Conservation (phyloP, 1,140 invertebrate species). For the Drosophila repletoides region DNA sequence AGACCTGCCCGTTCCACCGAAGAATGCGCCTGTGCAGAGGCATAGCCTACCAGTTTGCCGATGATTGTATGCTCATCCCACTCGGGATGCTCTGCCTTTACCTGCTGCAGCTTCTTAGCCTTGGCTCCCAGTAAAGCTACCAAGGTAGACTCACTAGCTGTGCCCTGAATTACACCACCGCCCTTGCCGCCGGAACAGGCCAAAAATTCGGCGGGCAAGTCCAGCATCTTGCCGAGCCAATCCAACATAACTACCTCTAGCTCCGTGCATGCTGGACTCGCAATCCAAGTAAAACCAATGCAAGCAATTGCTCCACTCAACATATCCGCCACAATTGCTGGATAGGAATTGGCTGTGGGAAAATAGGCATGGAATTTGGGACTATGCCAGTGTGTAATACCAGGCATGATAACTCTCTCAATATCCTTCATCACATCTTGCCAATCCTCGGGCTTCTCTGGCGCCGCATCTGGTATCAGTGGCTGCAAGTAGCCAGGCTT, state of each 20-base stretch:
- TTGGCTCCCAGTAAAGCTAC: slow-evolving; percentile 96
- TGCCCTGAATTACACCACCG: slow-evolving; percentile 96
- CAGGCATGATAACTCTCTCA: slow-evolving; percentile 97
- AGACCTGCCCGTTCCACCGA: slow-evolving; percentile 96
- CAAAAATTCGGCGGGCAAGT: slow-evolving; percentile 94
- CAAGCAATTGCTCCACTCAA: slow-evolving; percentile 96
- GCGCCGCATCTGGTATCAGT: slow-evolving; percentile 91
- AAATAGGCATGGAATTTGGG: slow-evolving; percentile 99
- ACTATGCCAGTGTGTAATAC: slow-evolving; percentile 98
- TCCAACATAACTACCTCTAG: slow-evolving; percentile 98
- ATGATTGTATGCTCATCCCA: slow-evolving; percentile 93
- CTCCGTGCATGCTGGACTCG: slow-evolving; percentile 98
- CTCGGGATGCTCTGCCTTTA: slow-evolving; percentile 89
- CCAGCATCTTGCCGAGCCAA: slow-evolving; percentile 98
- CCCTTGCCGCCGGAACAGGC: slow-evolving; percentile 90
- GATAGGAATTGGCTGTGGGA: slow-evolving; percentile 97
- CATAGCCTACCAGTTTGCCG: slow-evolving; percentile 94
- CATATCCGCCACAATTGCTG: slow-evolving; percentile 93
- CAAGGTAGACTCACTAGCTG: slow-evolving; percentile 93
- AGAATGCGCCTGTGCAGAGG: slow-evolving; percentile 94
- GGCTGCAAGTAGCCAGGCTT: slow-evolving; percentile 93
- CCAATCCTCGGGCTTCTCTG: slow-evolving; percentile 92
- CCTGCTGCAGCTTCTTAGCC: slow-evolving; percentile 87
- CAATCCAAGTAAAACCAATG: slow-evolving; percentile 95
- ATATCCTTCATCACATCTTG: slow-evolving; percentile 94